Percentiles rank a stretch among this genome's conserved stretches.
Conservation (phyloP, 2,113 vertebrate genomes). For the Albula glossodonta region DNA sequence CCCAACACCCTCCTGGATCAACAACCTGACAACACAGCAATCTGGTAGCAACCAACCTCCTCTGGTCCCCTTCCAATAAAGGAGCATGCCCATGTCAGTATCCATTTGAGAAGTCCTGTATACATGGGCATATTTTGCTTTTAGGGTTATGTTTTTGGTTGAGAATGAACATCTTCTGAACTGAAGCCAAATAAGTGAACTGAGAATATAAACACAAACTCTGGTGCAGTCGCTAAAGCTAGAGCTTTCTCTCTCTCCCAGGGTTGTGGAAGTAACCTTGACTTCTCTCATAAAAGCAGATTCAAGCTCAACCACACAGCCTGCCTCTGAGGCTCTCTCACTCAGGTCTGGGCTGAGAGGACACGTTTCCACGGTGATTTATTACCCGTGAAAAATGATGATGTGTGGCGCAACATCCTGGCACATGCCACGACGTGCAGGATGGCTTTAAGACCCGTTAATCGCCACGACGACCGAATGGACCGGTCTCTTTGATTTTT, state of each 20-base stretch:
- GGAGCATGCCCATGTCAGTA: too few species aligned
- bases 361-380: not conserved
- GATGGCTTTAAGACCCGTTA: too few species aligned
- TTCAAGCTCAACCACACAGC: not conserved
- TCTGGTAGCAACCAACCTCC: not conserved
- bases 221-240: not conserved
- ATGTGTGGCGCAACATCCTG: not conserved
- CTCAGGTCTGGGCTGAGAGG: not conserved
- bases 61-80: too few species aligned
- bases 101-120: too few species aligned
- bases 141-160: too few species aligned
- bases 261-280: not conserved
- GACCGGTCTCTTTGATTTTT: too few species aligned
- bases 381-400: not conserved
- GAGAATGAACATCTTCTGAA: not conserved
- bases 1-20: not conserved
- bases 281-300: not conserved
- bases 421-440: not conserved
- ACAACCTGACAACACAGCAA: not conserved
- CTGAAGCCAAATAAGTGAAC: not conserved
- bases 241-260: not conserved
- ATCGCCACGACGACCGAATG: not conserved
- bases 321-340: too few species aligned
- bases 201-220: not conserved
- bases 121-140: too few species aligned